Conservation (phyloP, 2,113 vertebrate species). For the Actenoides hombroni region DNA sequence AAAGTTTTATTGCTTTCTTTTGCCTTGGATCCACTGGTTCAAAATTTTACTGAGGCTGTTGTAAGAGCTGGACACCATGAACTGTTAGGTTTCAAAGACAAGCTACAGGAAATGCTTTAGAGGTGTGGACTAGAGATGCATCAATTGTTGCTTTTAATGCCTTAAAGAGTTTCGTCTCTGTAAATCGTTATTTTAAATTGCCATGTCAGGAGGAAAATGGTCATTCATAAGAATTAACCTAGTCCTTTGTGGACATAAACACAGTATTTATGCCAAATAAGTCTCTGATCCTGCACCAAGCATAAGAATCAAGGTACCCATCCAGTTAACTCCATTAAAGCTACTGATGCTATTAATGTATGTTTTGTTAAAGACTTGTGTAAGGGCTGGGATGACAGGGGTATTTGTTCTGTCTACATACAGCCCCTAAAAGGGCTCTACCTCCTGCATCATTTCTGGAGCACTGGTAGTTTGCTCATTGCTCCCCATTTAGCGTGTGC, state of each 20-base stretch:
- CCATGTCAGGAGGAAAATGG: not conserved
- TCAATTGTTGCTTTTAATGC: not conserved
- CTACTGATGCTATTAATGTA: not conserved
- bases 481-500: not conserved
- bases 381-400: not conserved
- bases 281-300: not conserved
- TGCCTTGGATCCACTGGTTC: not conserved
- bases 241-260: not conserved
- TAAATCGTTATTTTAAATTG: not conserved
- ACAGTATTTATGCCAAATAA: not conserved
- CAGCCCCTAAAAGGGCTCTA: not conserved
- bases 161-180: not conserved
- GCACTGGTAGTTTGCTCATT: not conserved
- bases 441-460: not conserved
- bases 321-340: not conserved
- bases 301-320: not conserved
- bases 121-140: not conserved
- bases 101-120: not conserved
- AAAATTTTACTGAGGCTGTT: not conserved
- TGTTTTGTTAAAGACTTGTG: not conserved
- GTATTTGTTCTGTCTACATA: not conserved
- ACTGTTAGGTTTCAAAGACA: not conserved
- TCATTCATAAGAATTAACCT: not conserved
- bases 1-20: not conserved
- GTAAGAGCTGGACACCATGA: not conserved